These are phyloP conservation scores for Hydriomena furcata DNA, from an alignment of 2,888 invertebrate genomes.

Conservation along the genomic window DNA sequence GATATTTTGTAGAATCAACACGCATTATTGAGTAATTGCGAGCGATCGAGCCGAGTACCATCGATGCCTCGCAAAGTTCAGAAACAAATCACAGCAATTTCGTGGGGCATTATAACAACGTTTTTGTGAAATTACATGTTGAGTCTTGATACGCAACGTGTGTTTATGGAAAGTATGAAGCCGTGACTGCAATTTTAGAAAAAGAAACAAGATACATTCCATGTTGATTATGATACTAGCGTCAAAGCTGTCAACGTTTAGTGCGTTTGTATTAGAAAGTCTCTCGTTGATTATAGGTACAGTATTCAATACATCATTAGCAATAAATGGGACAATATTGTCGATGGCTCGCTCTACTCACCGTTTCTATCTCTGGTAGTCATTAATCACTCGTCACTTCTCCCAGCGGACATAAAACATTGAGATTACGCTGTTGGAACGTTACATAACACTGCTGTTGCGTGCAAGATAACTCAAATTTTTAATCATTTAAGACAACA, in stretches of 20 bases:
- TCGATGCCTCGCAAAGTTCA: constrained; percentile 57
- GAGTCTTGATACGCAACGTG: constrained; percentile 57
- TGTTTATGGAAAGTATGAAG: constrained; percentile 65
- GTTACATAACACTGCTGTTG: constrained; percentile 61
- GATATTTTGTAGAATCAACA: constrained; percentile 65
- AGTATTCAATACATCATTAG: constrained; percentile 73
- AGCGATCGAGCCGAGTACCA: constrained; percentile 49
- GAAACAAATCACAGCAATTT: constrained; percentile 76
- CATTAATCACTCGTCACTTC: constrained; percentile 70
- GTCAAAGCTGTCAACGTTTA: constrained; percentile 41
- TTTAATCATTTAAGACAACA: constrained; percentile 47
- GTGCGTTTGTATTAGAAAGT: constrained; percentile 57
- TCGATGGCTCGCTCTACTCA: constrained; percentile 50
- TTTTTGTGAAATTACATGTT: constrained; percentile 75
- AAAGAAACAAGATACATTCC: constrained; percentile 40
- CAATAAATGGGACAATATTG: constrained; percentile 78
- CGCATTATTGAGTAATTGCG: constrained; percentile 70
- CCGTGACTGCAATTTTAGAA: constrained; percentile 48
- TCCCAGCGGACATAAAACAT: constrained; percentile 67
- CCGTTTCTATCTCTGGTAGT: constrained; percentile 56
- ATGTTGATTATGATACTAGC: constrained; percentile 41
- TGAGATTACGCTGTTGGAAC: constrained; percentile 64
- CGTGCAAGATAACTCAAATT: constrained; percentile 48
- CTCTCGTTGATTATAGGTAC: constrained; percentile 41
- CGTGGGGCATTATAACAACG: constrained; percentile 68